Conservation (phyloP, 1,140 invertebrate genomes). For the Dendrolimus kikuchii region DNA sequence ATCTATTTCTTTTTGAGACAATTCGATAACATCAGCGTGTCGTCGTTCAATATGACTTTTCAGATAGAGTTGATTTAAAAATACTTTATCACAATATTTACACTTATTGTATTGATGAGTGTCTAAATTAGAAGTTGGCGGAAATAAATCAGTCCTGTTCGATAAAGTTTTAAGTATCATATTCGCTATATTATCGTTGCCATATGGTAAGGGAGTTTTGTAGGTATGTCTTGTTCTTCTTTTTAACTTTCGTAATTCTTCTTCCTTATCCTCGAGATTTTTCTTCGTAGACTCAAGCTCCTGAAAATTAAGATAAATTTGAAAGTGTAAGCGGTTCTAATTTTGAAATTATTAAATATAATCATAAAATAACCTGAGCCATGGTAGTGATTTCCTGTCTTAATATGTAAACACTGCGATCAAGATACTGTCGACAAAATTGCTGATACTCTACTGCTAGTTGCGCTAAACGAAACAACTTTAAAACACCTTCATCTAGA, state of each 20-base stretch:
- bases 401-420: slow-evolving; percentile 76
- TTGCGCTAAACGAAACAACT: slow-evolving; percentile 78
- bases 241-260: slow-evolving; percentile 59
- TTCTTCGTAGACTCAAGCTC: slow-evolving; percentile 54
- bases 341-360: slow-evolving; percentile 1
- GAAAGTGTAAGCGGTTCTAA: neutral
- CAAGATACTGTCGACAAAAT: slow-evolving; percentile 80
- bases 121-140: slow-evolving; percentile 31
- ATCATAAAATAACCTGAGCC: slow-evolving; percentile 57
- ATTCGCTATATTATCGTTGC: slow-evolving; percentile 59
- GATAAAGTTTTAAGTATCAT: slow-evolving; percentile 60
- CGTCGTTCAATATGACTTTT: slow-evolving; percentile 70
- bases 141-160: slow-evolving; percentile 45
- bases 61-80: slow-evolving; percentile 73
- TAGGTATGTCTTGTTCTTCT: slow-evolving; percentile 43
- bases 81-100: slow-evolving; percentile 71
- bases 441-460: slow-evolving; percentile 80
- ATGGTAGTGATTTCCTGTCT: slow-evolving; percentile 74
- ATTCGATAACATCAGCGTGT: slow-evolving; percentile 47
- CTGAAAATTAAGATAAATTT: slow-evolving; percentile 24
- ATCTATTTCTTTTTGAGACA: slow-evolving; percentile 38
- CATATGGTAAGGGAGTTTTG: slow-evolving; percentile 41
- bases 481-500: slow-evolving; percentile 78
- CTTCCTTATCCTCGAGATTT: slow-evolving; percentile 54
- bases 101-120: slow-evolving; percentile 67